Percentiles rank a stretch among this genome's conserved stretches.
phyloP scores from a whole-genome alignment of 2,797 vertebrate species.

The Arctocebus calabarensis region DNA sequence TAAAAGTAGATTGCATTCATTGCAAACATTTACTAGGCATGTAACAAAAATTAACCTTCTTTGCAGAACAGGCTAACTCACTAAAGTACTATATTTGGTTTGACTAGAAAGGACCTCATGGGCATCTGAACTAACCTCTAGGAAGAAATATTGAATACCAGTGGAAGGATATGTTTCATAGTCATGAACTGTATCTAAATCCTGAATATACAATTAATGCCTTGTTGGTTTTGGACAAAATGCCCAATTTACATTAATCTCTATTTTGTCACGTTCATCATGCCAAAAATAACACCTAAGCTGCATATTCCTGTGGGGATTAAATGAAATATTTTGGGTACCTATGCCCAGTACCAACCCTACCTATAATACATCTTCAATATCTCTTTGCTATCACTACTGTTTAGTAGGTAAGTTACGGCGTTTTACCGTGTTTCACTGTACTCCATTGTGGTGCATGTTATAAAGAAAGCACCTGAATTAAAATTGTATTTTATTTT shows the following conservation, averaged over 20 bases:
- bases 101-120: background rate
- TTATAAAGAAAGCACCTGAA: background rate
- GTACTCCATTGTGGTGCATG: background rate
- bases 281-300: background rate
- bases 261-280: background rate
- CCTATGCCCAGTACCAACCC: background rate
- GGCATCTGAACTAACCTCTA: background rate
- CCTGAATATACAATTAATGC: rapidly evolving
- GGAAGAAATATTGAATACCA: background rate
- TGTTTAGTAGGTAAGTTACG: background rate
- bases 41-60: background rate
- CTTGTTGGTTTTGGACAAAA: background rate
- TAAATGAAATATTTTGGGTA: background rate
- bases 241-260: background rate
- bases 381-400: background rate
- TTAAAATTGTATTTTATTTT: no score
- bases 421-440: background rate
- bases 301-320: background rate
- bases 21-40: background rate
- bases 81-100: background rate
- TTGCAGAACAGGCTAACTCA: background rate
- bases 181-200: background rate
- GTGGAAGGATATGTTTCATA: background rate
- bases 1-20: background rate
- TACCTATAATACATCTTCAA: background rate